These are phyloP conservation scores for Brachyrhaphis roseni DNA, from an alignment of 2,797 vertebrate genomes.

Conservation along the genomic window DNA sequence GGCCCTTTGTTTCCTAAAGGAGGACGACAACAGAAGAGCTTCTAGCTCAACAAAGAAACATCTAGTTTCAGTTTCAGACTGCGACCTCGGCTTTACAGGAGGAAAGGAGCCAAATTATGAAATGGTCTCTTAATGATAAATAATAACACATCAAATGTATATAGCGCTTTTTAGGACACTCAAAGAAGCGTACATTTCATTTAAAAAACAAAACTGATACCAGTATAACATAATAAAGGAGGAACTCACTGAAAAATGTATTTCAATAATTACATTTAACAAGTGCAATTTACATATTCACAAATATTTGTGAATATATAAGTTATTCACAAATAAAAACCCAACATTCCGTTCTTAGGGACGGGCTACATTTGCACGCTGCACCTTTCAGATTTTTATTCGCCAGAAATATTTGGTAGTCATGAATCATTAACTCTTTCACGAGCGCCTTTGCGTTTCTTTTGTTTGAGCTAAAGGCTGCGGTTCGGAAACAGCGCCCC, in stretches of 20 bases:
- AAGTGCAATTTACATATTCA: neutral
- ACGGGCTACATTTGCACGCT: neutral
- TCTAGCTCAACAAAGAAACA: neutral
- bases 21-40: neutral
- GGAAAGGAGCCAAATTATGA: neutral
- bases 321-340: neutral
- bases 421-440: neutral
- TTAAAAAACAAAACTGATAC: neutral
- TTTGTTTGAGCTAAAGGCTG: neutral
- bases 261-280: neutral
- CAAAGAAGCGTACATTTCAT: neutral
- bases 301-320: no score
- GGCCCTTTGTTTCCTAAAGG: neutral
- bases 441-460: neutral
- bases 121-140: neutral
- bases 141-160: no score
- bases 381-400: no score
- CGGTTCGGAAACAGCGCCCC: constrained; percentile 31
- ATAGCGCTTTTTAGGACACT: no score
- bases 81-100: neutral
- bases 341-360: neutral
- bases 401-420: neutral
- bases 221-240: neutral
- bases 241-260: neutral
- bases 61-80: neutral